Base-by-base conservation (phyloP, 2,888 invertebrate genomes). In the Busseola fusca region DNA sequence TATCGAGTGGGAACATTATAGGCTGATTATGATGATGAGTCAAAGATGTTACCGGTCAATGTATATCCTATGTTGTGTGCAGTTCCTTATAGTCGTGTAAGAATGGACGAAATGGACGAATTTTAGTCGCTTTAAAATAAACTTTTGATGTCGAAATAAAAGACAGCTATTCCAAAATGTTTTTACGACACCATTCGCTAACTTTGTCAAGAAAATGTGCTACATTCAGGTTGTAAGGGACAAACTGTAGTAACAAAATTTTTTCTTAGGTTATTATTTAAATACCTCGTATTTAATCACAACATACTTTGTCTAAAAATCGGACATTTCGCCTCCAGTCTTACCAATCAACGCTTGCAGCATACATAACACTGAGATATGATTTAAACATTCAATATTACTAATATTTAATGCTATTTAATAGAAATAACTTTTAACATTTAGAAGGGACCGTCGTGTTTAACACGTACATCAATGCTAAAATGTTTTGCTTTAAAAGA, bases 361-460 rank as follows among this genome's bases (percentile, higher is more conserved):
- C 87, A 76, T 74, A 82, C 78, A 74, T 74, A 82, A 81, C 76
- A 87, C 77, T 75, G 62, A 84, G 85, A 85, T 85, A 87, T 85
- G 85, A 76, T 87, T 74, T 79, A 75, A 72, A 86, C 66, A 81
- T 80, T 81, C 34, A 87, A 67, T 86, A 82, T 82, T 42, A 69
- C 50, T 52, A 42, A 27, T 52, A 52, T 45, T 52, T 52, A 80
- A 86, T 78, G 65, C 76, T 87, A n/a, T n/a, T n/a, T n/a, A 82
- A 78, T 79, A 71, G 52, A 74, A 52, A 65, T 74, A 68, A 69
- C 71, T 72, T 84, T n/a, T n/a, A n/a, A 83, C 40, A 50, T 30
- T 56, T 62, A 45, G 40, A 65, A 25, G 62, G 80, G 77, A 86
- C 76, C 69, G 50, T 50, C 76, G 86, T 84, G 85, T 84, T 84